phyloP scores from a whole-genome alignment of 2,888 invertebrate species.

The Diploptera punctata region DNA sequence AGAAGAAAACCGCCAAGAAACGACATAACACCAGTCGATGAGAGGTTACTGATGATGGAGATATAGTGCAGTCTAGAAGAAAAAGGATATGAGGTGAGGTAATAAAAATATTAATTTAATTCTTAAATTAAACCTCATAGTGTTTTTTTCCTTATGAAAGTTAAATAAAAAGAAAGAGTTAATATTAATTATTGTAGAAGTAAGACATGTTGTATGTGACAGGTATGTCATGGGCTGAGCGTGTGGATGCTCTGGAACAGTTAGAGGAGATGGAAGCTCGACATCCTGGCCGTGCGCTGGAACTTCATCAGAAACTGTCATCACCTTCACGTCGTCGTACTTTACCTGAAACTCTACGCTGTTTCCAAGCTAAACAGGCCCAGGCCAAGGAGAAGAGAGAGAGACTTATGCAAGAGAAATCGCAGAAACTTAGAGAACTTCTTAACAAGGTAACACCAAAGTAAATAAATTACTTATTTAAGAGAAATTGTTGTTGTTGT shows the following conservation, averaged over 20 bases:
- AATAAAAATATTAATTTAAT: too few relatives aligned
- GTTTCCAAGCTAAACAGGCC: slow-evolving; percentile 89
- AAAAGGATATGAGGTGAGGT: too few relatives aligned
- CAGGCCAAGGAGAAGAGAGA: slow-evolving; percentile 88
- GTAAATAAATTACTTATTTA: too few relatives aligned
- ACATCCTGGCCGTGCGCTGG: slow-evolving; percentile 92
- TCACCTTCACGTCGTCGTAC: slow-evolving; percentile 87
- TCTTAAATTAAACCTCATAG: too few relatives aligned
- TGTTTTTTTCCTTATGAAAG: too few relatives aligned
- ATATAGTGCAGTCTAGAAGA: too few relatives aligned
- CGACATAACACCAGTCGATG: too few relatives aligned
- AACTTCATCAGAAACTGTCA: slow-evolving; percentile 92
- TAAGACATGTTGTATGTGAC: slow-evolving; percentile 40
- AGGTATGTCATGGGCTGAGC: slow-evolving; percentile 84
- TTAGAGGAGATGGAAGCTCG: slow-evolving; percentile 80
- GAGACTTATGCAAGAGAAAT: slow-evolving; percentile 81
- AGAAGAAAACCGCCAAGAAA: too few relatives aligned
- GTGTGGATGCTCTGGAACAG: slow-evolving; percentile 80
- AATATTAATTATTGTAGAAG: background rate
- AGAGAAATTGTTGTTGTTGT: too few relatives aligned
- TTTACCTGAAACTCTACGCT: slow-evolving; percentile 78
- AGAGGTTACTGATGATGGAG: too few relatives aligned
- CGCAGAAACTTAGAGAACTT: slow-evolving; percentile 83
- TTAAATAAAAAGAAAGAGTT: too few relatives aligned
- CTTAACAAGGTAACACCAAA: slow-evolving; percentile 89